Conservation (phyloP, 2,113 vertebrate genomes). For the Notarius lentiginosus region DNA sequence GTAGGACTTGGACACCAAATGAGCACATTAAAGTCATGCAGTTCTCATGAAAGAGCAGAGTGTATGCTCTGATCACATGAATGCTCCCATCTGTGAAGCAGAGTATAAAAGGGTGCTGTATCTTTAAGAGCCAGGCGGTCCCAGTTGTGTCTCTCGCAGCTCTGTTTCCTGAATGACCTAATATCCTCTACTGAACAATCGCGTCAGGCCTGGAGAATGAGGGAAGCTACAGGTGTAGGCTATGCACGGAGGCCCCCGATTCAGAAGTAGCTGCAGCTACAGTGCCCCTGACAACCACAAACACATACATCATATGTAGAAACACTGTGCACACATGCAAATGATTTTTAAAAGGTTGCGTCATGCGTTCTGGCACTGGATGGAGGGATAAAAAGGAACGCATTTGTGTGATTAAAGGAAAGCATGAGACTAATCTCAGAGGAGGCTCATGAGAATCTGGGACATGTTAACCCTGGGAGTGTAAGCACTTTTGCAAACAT, state of each 20-base stretch:
- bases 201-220: conserved; percentile 81
- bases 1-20: conserved; percentile 33
- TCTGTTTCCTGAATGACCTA: conserved; percentile 83
- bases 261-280: conserved; percentile 52
- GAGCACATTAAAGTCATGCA: neutral
- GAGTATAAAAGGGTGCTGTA: conserved; percentile 64
- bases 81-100: neutral
- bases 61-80: neutral
- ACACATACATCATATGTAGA: conserved; percentile 16
- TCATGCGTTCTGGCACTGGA: conserved; percentile 29
- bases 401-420: conserved; percentile 65
- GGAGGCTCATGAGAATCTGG: conserved; percentile 66
- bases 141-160: conserved; percentile 68
- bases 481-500: conserved; percentile 11
- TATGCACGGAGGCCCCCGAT: conserved; percentile 67
- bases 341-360: conserved; percentile 18
- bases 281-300: conserved; percentile 50
- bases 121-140: conserved; percentile 76
- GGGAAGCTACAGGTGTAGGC: conserved; percentile 78
- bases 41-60: neutral
- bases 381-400: conserved; percentile 38
- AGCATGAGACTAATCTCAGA: conserved; percentile 66
- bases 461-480: conserved; percentile 52
- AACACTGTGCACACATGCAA: conserved; percentile 34
- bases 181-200: conserved; percentile 82